Percentiles rank a stretch among this genome's conserved stretches.
Conservation (phyloP, 1,140 invertebrate species). For the Leptestheria dahalacensis region DNA sequence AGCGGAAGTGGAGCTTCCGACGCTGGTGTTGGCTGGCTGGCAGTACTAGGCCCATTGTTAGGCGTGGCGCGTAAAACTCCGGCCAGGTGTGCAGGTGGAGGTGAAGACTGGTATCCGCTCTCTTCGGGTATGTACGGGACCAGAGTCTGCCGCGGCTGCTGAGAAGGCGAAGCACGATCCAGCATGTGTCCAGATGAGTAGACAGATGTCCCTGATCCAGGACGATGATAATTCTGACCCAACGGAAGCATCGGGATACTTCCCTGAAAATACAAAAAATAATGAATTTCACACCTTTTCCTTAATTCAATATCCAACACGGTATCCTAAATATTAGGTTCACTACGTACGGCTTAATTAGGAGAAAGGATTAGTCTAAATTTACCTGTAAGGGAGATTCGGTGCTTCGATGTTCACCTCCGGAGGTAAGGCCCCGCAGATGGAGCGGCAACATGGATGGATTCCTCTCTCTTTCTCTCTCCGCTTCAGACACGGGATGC, state of each 20-base stretch:
- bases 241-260: neutral
- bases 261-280: neutral
- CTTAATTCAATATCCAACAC: neutral
- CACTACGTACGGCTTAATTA: neutral
- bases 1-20: neutral
- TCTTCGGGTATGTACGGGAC: neutral
- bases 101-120: conserved; percentile 5
- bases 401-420: conserved; percentile 5
- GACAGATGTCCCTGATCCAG: neutral
- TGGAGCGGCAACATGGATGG: neutral
- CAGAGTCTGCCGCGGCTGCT: conserved; percentile 2
- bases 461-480: neutral
- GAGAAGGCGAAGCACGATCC: neutral
- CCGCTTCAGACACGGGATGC: neutral
- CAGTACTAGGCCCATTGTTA: neutral
- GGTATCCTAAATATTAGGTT: too few species aligned
- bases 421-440: neutral
- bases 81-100: conserved; percentile 1
- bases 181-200: conserved; percentile 6
- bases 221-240: neutral
- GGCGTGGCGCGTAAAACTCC: neutral
- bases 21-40: neutral
- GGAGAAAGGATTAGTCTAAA: neutral
- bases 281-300: neutral
- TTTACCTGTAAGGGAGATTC: conserved; percentile 3